A percentile compares a stretch with the other conserved stretches of the same genome.
Evolutionary conservation across 1,140 invertebrate genomes (phyloP).

Genomic region (Apis cerana): DNA sequence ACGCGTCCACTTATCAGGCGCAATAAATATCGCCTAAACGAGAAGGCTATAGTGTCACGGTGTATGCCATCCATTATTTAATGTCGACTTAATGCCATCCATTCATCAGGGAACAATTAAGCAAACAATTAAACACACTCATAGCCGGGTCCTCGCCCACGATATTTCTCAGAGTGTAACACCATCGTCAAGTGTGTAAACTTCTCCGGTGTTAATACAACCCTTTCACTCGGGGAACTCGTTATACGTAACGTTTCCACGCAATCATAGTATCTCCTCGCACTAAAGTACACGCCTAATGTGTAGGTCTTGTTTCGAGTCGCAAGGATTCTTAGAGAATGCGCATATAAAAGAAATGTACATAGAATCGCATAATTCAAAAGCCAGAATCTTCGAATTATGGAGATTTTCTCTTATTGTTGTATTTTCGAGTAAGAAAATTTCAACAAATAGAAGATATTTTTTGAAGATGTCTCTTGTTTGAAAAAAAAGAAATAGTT

Average conservation of each 20-base stretch:
- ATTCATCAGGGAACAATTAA: slow-evolving; percentile 14
- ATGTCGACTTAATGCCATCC: not conserved
- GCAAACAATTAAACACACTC: slow-evolving; percentile 7
- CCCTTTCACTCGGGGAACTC: slow-evolving; percentile 52
- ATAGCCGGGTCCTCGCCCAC: not conserved
- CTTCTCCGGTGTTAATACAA: slow-evolving; percentile 6
- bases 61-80: slow-evolving; percentile 2
- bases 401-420: no score
- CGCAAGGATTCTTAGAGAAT: slow-evolving; percentile 27
- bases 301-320: slow-evolving; percentile 25
- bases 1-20: not conserved
- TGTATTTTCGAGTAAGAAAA: no score
- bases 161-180: slow-evolving; percentile 5
- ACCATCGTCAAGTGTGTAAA: slow-evolving; percentile 20
- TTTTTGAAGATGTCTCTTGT: no score
- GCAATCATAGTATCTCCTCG: slow-evolving; percentile 23
- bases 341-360: not conserved
- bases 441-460: no score
- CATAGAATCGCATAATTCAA: not conserved
- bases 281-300: slow-evolving; percentile 34
- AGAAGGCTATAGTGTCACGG: not conserved
- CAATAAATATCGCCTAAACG: slow-evolving; percentile 3
- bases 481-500: no score
- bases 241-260: slow-evolving; percentile 33
- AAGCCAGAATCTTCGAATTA: not conserved